Conservation (phyloP, 1,140 invertebrate genomes). For the Cotesia chilonis region DNA sequence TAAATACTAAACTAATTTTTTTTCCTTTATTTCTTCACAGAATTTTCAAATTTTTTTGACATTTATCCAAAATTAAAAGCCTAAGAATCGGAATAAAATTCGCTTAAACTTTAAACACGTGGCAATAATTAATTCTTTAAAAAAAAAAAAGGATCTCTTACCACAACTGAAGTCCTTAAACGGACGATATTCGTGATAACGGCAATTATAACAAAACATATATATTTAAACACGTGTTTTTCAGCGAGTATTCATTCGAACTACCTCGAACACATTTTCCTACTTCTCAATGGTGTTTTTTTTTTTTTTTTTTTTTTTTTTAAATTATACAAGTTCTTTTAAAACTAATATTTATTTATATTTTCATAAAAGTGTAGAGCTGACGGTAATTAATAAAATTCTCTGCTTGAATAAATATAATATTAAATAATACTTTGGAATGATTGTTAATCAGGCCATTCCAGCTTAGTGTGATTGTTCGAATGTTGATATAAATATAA, state of each 20-base stretch:
- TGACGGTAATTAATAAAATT: neutral
- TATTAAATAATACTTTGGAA: neutral
- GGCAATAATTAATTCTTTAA: slow-evolving; percentile 18
- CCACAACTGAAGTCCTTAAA: slow-evolving; percentile 21
- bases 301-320: neutral
- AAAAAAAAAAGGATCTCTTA: slow-evolving; percentile 29
- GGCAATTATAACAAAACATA: slow-evolving; percentile 19
- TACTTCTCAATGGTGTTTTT: slow-evolving; percentile 11
- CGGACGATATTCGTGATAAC: slow-evolving; percentile 32
- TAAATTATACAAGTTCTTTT: neutral
- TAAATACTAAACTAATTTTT: no score
- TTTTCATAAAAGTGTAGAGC: neutral
- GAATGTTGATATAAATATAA: slow-evolving; percentile 14
- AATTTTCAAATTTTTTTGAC: no score
- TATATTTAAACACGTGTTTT: slow-evolving; percentile 9
- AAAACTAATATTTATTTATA: neutral
- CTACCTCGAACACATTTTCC: slow-evolving; percentile 13
- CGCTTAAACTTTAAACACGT: neutral
- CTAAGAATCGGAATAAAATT: no score
- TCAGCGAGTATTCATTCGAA: slow-evolving; percentile 21
- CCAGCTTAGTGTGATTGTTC: slow-evolving; percentile 21
- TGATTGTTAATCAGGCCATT: slow-evolving; percentile 26
- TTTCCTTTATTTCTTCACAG: no score
- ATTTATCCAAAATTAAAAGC: no score
- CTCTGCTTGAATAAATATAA: neutral